phyloP scores from a whole-genome alignment of 2,888 invertebrate genomes.

The Acrobeloides nanus region DNA sequence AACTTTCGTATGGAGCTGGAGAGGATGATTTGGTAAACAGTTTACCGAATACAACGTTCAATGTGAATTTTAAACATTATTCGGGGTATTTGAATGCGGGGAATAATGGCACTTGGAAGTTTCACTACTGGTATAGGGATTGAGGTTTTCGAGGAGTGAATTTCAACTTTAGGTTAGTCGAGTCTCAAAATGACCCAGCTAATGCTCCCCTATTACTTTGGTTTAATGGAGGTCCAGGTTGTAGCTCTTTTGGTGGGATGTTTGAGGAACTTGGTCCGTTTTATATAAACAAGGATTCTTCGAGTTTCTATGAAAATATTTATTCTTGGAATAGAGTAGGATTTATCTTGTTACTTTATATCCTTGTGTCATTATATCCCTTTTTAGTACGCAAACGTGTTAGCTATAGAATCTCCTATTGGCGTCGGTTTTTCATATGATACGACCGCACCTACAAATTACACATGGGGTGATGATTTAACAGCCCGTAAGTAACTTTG shows the following conservation, averaged over 20 bases:
- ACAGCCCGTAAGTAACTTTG: conserved; percentile 20
- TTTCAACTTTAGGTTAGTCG: conserved; percentile 56
- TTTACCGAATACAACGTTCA: conserved; percentile 54
- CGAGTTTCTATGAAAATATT: conserved; percentile 46
- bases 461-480: conserved; percentile 35
- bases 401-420: conserved; percentile 57
- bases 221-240: conserved; percentile 58
- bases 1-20: no score
- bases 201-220: conserved; percentile 55
- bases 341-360: no score
- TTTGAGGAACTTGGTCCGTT: conserved; percentile 54
- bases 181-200: conserved; percentile 55
- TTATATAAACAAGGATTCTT: conserved; percentile 44
- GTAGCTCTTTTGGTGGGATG: conserved; percentile 33
- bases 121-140: conserved; percentile 58
- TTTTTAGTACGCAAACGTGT: conserved; percentile 21
- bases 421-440: conserved; percentile 52
- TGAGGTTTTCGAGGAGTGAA: no score
- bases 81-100: conserved; percentile 24
- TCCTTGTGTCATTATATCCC: no score
- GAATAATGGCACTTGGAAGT: conserved; percentile 49
- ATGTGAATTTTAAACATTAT: conserved; percentile 53
- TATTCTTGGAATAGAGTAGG: conserved; percentile 54
- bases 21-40: conserved; percentile 48
- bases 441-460: conserved; percentile 13